Conservation (phyloP, 2,797 vertebrate genomes). For the Channallabes apus region DNA sequence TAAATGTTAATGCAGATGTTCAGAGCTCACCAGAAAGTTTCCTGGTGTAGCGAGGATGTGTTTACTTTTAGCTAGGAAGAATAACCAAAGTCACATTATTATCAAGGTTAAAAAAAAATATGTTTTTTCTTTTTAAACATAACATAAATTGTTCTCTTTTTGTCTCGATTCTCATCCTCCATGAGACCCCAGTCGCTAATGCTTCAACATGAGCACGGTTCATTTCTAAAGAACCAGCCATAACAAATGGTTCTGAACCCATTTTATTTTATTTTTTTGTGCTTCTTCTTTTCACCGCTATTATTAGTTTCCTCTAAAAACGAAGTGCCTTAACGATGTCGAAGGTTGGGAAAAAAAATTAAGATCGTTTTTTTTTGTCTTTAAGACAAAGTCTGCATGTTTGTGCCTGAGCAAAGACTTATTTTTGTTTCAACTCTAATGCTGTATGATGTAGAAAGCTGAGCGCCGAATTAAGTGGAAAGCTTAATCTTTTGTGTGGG, state of each 20-base stretch:
- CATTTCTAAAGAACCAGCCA: slow-evolving; percentile 31
- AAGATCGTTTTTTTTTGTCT: slow-evolving; percentile 1
- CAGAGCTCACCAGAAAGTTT: slow-evolving; percentile 58
- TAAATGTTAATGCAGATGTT: slow-evolving; percentile 48
- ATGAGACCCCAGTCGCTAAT: not conserved
- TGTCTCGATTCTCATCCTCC: too few relatives aligned
- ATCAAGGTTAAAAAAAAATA: not conserved
- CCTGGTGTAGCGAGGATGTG: not conserved
- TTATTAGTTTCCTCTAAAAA: slow-evolving; percentile 50
- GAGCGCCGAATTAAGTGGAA: slow-evolving; percentile 7
- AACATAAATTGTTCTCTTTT: not conserved
- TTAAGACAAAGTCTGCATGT: slow-evolving; percentile 14
- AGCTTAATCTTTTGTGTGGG: not conserved
- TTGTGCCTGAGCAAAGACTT: slow-evolving; percentile 4
- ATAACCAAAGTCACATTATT: not conserved
- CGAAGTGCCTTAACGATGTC: slow-evolving; percentile 55
- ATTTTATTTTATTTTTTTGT: not conserved
- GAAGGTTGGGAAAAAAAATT: not conserved
- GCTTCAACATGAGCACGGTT: not conserved
- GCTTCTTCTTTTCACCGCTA: not conserved
- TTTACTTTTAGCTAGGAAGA: not conserved
- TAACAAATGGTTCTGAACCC: slow-evolving; percentile 3
- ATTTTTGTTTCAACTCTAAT: not conserved
- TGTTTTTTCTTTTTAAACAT: not conserved
- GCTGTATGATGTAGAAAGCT: not conserved